Conservation (phyloP, 2,797 vertebrate species). For the Mallotus villosus region DNA sequence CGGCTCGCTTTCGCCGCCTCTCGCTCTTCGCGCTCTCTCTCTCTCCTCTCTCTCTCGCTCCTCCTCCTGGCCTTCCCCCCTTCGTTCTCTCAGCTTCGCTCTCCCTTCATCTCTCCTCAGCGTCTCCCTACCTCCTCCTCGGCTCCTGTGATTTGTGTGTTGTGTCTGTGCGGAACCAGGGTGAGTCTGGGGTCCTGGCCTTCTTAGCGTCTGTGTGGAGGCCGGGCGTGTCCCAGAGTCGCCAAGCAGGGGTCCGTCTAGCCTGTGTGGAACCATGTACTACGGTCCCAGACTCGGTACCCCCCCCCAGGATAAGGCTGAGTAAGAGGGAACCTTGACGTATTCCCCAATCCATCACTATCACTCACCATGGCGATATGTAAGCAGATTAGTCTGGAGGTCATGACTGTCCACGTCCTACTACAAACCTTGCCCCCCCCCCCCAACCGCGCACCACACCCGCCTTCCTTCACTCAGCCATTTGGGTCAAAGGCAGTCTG, state of each 20-base stretch:
- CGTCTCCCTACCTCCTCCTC: too few relatives aligned
- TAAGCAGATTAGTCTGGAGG: too few relatives aligned
- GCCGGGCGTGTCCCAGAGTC: background rate
- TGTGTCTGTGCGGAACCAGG: background rate
- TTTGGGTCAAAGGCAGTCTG: too few relatives aligned
- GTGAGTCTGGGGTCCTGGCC: background rate
- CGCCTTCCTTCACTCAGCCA: background rate
- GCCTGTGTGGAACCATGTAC: background rate
- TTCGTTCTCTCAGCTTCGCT: too few relatives aligned
- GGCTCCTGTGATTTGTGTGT: background rate
- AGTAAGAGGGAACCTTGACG: slow-evolving; percentile 8
- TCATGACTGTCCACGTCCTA: background rate
- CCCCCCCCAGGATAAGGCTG: background rate
- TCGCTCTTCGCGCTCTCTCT: too few relatives aligned
- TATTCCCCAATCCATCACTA: slow-evolving; percentile 5
- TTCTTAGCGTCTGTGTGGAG: background rate
- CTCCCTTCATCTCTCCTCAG: too few relatives aligned
- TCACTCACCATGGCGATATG: too few relatives aligned
- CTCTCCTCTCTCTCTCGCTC: too few relatives aligned
- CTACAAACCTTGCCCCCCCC: background rate
- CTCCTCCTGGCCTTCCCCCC: too few relatives aligned
- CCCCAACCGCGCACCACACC: background rate
- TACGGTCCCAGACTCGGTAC: background rate
- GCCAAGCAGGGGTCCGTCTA: background rate
- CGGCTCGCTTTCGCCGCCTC: too few relatives aligned